phyloP scores from a whole-genome alignment of 1,140 invertebrate genomes.

The Caenorhabditis latens region DNA sequence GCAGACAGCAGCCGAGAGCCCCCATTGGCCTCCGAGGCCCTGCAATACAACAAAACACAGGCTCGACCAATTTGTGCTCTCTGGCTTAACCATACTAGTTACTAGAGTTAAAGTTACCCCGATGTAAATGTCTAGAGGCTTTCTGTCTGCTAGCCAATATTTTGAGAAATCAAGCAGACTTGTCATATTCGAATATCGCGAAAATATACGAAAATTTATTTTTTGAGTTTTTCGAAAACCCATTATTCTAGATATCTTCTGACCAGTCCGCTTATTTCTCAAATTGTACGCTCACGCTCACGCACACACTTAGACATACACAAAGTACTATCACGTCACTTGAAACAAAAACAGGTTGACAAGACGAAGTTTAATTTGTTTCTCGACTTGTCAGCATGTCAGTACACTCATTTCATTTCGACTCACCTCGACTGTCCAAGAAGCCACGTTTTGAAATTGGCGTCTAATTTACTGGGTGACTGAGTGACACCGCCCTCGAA shows the following conservation, averaged over 20 bases:
- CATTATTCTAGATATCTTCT: not conserved
- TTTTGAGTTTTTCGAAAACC: not conserved
- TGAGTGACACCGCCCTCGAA: constrained; percentile 77
- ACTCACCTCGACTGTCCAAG: constrained; percentile 73
- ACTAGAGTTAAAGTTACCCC: not conserved
- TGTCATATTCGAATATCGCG: not conserved
- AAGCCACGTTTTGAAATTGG: constrained; percentile 77
- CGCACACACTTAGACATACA: not conserved
- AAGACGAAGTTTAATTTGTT: constrained; percentile 9
- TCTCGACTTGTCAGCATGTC: constrained; percentile 28
- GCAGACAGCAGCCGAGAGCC: constrained; percentile 55
- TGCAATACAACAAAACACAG: constrained; percentile 56
- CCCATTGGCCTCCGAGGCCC: constrained; percentile 45
- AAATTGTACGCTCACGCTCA: not conserved
- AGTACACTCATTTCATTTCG: not conserved
- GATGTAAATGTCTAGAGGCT: not conserved
- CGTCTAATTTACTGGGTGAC: constrained; percentile 75
- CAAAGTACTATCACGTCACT: constrained; percentile 47
- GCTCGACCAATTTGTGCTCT: constrained; percentile 49
- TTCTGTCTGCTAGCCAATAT: constrained; percentile 18
- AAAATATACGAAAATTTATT: too few species aligned
- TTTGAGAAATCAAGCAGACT: not conserved
- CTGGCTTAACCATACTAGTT: not conserved
- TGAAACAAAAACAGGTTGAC: constrained; percentile 36
- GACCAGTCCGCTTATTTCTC: not conserved